Percentiles rank a stretch among this genome's conserved stretches.
Evolutionary conservation across 1,140 invertebrate species (phyloP).

Genomic region (Lutraria rhynchaena): DNA sequence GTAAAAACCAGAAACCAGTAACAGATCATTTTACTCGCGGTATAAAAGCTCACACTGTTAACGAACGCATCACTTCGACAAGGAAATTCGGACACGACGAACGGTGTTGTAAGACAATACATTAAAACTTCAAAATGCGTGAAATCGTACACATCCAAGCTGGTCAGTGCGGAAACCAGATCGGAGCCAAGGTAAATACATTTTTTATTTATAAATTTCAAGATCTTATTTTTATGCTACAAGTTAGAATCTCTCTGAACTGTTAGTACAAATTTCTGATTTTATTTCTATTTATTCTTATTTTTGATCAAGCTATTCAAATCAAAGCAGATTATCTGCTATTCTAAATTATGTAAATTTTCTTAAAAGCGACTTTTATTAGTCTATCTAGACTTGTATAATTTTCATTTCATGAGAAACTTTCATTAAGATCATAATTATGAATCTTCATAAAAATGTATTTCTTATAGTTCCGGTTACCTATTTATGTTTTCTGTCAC

Average conservation of each 20-base stretch:
- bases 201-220: background rate
- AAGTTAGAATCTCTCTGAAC: background rate
- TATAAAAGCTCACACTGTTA: background rate
- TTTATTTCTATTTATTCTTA: background rate
- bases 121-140: conserved; percentile 88
- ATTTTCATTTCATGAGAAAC: no score
- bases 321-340: background rate
- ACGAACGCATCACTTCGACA: conserved; percentile 18
- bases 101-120: conserved; percentile 77
- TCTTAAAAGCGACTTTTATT: background rate
- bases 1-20: conserved; percentile 1
- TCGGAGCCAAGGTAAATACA: conserved; percentile 92
- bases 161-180: conserved; percentile 97
- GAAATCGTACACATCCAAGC: conserved; percentile 97
- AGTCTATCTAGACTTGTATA: no score
- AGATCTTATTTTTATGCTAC: background rate
- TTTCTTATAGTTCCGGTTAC: no score
- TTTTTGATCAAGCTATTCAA: background rate
- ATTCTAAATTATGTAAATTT: background rate
- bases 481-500: no score
- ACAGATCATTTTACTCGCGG: no score
- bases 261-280: background rate
- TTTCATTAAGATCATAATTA: no score
- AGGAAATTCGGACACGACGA: conserved; percentile 20
- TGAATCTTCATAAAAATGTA: no score